A percentile compares a stretch with the other conserved stretches of the same genome.
These are phyloP conservation scores for Leptoclinus maculatus DNA, from an alignment of 2,797 vertebrate genomes.

Conservation along the genomic window DNA sequence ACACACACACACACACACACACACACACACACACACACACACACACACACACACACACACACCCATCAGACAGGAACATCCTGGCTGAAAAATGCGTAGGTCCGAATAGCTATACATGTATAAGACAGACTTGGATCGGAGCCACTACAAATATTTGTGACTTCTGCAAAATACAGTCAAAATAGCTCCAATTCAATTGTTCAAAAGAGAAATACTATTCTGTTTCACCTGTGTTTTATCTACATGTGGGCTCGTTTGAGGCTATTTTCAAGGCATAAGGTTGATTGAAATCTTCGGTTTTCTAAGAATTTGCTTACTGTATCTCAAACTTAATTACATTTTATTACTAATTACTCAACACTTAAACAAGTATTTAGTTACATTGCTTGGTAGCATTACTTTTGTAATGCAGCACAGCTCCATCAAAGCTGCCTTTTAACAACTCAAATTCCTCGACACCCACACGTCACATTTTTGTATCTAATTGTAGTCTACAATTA, in stretches of 20 bases:
- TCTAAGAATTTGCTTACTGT: too few relatives aligned
- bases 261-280: neutral
- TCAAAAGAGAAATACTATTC: neutral
- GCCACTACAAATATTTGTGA: neutral
- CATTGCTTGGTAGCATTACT: neutral
- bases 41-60: conserved; percentile 4
- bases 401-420: neutral
- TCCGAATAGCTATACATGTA: neutral
- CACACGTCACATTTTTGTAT: neutral
- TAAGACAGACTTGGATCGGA: neutral
- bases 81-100: conserved; percentile 1
- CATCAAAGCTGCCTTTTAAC: neutral
- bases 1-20: conserved; percentile 20
- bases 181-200: neutral
- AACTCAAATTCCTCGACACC: neutral
- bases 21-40: conserved; percentile 24
- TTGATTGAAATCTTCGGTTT: too few relatives aligned
- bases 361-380: neutral
- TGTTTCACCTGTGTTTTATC: neutral
- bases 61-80: conserved; percentile 21
- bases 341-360: too few relatives aligned
- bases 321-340: too few relatives aligned
- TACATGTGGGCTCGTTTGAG: neutral
- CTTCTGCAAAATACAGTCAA: neutral
- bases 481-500: neutral